phyloP scores from a whole-genome alignment of 2,888 invertebrate genomes.

The Andrena praecox region DNA sequence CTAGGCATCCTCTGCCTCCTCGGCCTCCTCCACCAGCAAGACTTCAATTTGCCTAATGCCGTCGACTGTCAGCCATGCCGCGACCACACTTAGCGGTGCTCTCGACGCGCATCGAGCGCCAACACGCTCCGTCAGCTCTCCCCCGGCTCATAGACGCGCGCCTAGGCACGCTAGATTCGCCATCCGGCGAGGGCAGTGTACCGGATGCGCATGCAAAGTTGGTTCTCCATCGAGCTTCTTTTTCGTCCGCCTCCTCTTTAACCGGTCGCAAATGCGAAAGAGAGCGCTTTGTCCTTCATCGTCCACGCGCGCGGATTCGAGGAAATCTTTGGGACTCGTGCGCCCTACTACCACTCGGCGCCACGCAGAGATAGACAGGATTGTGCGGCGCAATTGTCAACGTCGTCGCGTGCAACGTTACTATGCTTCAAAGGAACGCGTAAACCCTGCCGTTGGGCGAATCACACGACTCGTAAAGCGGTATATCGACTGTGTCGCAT shows the following conservation, averaged over 20 bases:
- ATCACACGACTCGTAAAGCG: slow-evolving; percentile 34
- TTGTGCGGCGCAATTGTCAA: slow-evolving; percentile 1
- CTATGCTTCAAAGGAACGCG: slow-evolving; percentile 17
- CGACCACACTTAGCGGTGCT: slow-evolving; percentile 57
- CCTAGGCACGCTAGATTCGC: slow-evolving; percentile 8
- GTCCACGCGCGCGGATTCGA: not conserved
- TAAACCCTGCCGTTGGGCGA: slow-evolving; percentile 18
- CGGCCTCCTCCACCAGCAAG: slow-evolving; percentile 35
- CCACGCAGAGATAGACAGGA: not conserved
- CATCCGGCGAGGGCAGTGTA: slow-evolving; percentile 12
- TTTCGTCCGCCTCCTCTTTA: not conserved
- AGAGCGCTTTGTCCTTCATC: too few relatives aligned
- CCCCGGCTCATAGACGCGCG: slow-evolving; percentile 11
- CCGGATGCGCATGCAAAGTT: slow-evolving; percentile 41
- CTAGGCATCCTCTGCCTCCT: slow-evolving; percentile 27
- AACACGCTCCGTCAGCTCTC: slow-evolving; percentile 26
- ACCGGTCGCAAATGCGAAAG: not conserved
- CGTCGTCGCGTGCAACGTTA: not conserved
- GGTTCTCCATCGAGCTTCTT: slow-evolving; percentile 36
- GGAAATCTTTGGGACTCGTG: slow-evolving; percentile 1
- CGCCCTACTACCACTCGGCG: not conserved
- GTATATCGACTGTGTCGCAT: slow-evolving; percentile 10
- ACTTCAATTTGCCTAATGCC: slow-evolving; percentile 70
- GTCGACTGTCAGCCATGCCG: slow-evolving; percentile 49
- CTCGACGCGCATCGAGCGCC: slow-evolving; percentile 37